Evolutionary conservation across 1,140 invertebrate species (phyloP), one percentile per base, ranked within the genome.

Genomic region (Cydia fagiglandana): DNA sequence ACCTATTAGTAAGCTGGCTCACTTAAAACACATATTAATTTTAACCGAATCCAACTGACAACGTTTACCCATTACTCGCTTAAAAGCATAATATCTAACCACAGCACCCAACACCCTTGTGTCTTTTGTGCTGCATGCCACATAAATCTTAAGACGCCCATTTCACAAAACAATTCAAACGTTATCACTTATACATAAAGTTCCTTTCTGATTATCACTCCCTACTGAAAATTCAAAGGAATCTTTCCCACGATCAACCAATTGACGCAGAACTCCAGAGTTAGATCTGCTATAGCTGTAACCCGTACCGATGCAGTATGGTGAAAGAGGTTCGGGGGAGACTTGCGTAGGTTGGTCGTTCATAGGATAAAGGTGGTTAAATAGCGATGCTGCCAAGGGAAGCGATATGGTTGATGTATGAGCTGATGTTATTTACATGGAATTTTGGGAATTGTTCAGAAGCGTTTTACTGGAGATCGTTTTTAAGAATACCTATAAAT

Each of bases 221-320:
- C 56, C 4, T 24, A 9, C 53, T 61, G 17, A 61, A 61, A 61
- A 61, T 20, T 61, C 56, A 61, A 61, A 61, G 56, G 20, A 61
- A 61, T 61, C 56, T 61, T 61, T 61, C 56, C 56, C 56, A 61
- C 56, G 56, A 61, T 61, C 56, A 24, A 61, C 56, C 56, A 61
- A 24, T 24, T 61, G 20, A 24, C 10, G 56, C 9, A 24, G 56
- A 61, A 24, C 56, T 24, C 10, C 3, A 9, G 7, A 61, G 56
- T 20, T 24, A 24, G 17, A 61, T 61, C 17, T 20, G 5, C 17
- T 61, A 53, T n/a, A 1, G 7, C 15, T 20, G 13, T 10, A 61
- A 4, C 53, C 17, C 5, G 5, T 61, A 61, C 15, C n/a, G 1
- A 20, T 20, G 10, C 15, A 61, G 6, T 38, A 7, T 38, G 17